A percentile compares a stretch with the other conserved stretches of the same genome.
These are phyloP conservation scores for Mesopsocus fuscifrons DNA, from an alignment of 2,888 invertebrate species.

Conservation along the genomic window DNA sequence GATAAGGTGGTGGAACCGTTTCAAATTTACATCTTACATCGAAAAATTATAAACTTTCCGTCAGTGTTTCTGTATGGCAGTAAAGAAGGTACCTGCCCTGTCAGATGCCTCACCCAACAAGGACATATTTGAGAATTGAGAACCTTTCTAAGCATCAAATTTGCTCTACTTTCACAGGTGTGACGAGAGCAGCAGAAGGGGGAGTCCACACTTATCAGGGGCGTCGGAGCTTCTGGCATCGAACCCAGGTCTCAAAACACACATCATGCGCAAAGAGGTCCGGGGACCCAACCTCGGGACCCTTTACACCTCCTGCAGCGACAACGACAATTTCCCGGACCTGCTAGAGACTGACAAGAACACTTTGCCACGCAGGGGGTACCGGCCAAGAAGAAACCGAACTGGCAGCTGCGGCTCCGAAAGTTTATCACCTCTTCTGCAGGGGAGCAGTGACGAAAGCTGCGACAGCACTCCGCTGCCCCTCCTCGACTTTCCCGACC, in stretches of 20 bases:
- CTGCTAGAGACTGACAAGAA: conserved; percentile 20
- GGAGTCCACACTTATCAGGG: too few relatives aligned
- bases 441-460: conserved; percentile 49
- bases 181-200: too few relatives aligned
- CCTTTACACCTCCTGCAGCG: conserved; percentile 20
- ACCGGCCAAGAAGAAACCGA: conserved; percentile 13
- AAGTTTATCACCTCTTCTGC: conserved; percentile 52
- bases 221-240: conserved; percentile 1
- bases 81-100: too few relatives aligned
- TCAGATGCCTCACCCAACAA: too few relatives aligned
- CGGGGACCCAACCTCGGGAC: conserved; percentile 18
- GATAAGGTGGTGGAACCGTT: too few relatives aligned
- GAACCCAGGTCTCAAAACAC: conserved; percentile 18
- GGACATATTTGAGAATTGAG: too few relatives aligned
- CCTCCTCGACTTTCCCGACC: conserved; percentile 11
- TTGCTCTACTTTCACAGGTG: too few relatives aligned
- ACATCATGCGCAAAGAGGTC: conserved; percentile 21
- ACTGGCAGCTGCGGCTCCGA: conserved; percentile 26
- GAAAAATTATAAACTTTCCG: too few relatives aligned
- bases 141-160: too few relatives aligned
- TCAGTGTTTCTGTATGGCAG: too few relatives aligned
- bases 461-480: conserved; percentile 32
- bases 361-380: conserved; percentile 32
- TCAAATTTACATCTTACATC: too few relatives aligned
- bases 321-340: conserved; percentile 24